Evolutionary conservation across 1,140 invertebrate species (phyloP), one percentile per base, ranked within the genome.

Genomic region (Gryon sp.): DNA sequence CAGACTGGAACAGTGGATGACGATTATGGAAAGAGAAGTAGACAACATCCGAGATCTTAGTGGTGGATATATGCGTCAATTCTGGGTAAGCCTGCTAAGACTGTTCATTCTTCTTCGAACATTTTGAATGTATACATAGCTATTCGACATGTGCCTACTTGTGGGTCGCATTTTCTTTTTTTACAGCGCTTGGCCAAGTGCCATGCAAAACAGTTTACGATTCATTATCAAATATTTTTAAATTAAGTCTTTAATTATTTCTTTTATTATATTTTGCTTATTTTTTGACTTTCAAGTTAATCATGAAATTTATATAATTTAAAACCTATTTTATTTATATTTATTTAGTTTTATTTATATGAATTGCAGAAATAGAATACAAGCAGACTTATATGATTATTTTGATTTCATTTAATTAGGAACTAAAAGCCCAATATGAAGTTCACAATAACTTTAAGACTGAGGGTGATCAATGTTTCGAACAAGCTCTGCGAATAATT

Each of bases 361-460:
- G n/a, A n/a, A n/a, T n/a, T n/a, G n/a, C n/a, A n/a, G n/a, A n/a
- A n/a, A n/a, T n/a, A n/a, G n/a, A n/a, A n/a, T n/a, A n/a, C n/a
- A n/a, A n/a, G n/a, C n/a, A n/a, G n/a, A n/a, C n/a, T n/a, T n/a
- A n/a, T n/a, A n/a, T n/a, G n/a, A n/a, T n/a, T n/a, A n/a, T n/a
- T n/a, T 34, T 45, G 16, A 26, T 41, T 22, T 36, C n/a, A 32
- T 32, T 32, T 30, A 7, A 76, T 0, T 16, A 93, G 92, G 95
- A 96, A 88, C 84, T 97, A 28, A 96, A 95, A 86, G 95, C 95
- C 0, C 94, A 96, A 78, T 94, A 95, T 79, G 95, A 96, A 89
- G 92, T 95, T n/a, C 92, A 96, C 80, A 95, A 95, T 76, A 93
- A 92, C 43, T 90, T 95, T 18, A 90, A 92, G 45, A 93, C 92